phyloP scores from a whole-genome alignment of 1,140 invertebrate species.

The Tetraneura akinire region DNA sequence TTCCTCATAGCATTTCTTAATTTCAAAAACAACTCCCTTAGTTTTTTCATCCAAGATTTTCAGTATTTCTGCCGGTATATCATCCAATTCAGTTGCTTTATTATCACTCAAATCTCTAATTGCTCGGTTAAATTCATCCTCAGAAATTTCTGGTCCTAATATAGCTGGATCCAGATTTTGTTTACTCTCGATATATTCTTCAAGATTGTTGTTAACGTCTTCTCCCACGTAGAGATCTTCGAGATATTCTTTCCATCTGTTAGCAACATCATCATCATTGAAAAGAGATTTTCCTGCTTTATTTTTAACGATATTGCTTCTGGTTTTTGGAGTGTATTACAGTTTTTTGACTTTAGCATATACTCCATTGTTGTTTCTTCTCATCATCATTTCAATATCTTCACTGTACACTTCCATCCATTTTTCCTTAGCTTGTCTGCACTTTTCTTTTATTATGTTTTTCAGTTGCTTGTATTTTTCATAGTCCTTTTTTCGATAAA shows the following conservation, averaged over 20 bases:
- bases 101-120: slow-evolving; percentile 26
- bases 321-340: slow-evolving; percentile 53
- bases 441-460: slow-evolving; percentile 50
- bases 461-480: slow-evolving; percentile 51
- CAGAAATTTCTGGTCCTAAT: slow-evolving; percentile 25
- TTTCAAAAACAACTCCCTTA: slow-evolving; percentile 30
- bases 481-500: slow-evolving; percentile 53
- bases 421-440: slow-evolving; percentile 22
- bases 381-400: slow-evolving; percentile 44
- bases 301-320: slow-evolving; percentile 52
- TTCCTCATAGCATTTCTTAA: slow-evolving; percentile 21
- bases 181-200: slow-evolving; percentile 36
- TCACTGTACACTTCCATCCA: slow-evolving; percentile 44
- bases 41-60: slow-evolving; percentile 41
- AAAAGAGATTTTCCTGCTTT: slow-evolving; percentile 49
- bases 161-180: slow-evolving; percentile 9
- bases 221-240: slow-evolving; percentile 39
- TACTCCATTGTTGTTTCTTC: slow-evolving; percentile 44
- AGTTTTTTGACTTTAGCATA: slow-evolving; percentile 49
- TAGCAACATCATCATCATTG: slow-evolving; percentile 47
- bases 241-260: slow-evolving; percentile 54
- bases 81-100: slow-evolving; percentile 41
- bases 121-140: slow-evolving; percentile 26
- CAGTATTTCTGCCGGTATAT: slow-evolving; percentile 47
- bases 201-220: slow-evolving; percentile 2